Percentiles rank a stretch among this genome's conserved stretches.
Conservation (phyloP, 2,888 invertebrate species). For the Megaustenia siamemsis region DNA sequence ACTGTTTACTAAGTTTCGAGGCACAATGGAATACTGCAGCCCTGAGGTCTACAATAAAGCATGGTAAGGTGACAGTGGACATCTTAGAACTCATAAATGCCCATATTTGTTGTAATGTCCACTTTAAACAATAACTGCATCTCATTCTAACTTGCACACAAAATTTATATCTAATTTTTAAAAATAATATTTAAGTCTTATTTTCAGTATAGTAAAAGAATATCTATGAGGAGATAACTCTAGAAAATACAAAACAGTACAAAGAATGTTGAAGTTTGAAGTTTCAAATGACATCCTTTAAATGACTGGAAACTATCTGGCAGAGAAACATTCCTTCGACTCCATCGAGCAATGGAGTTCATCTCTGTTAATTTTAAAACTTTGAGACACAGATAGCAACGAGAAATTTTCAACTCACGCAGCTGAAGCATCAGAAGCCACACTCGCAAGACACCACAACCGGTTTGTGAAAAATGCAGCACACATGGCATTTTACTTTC, state of each 20-base stretch:
- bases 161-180: no score
- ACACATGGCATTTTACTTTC: slow-evolving; percentile 90
- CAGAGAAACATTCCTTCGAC: slow-evolving; percentile 90
- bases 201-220: no score
- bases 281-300: slow-evolving; percentile 81
- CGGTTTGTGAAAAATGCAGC: slow-evolving; percentile 87
- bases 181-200: no score
- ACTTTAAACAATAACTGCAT: no score
- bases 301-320: slow-evolving; percentile 85
- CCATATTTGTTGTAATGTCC: no score
- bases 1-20: slow-evolving; percentile 87
- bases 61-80: slow-evolving; percentile 78
- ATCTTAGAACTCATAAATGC: no score
- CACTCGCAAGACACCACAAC: slow-evolving; percentile 91
- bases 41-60: slow-evolving; percentile 87
- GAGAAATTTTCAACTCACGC: slow-evolving; percentile 82
- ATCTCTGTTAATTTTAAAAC: slow-evolving; percentile 89
- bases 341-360: slow-evolving; percentile 95
- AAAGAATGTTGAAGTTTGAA: slow-evolving; percentile 86
- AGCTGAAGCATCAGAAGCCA: slow-evolving; percentile 89
- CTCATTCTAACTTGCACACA: no score
- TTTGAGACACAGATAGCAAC: slow-evolving; percentile 80
- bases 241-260: slow-evolving; percentile 85
- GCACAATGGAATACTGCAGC: slow-evolving; percentile 88
- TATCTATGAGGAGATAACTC: slow-evolving; percentile 80